These are phyloP conservation scores for Bombus superbus DNA, from an alignment of 1,140 invertebrate genomes.

Conservation along the genomic window DNA sequence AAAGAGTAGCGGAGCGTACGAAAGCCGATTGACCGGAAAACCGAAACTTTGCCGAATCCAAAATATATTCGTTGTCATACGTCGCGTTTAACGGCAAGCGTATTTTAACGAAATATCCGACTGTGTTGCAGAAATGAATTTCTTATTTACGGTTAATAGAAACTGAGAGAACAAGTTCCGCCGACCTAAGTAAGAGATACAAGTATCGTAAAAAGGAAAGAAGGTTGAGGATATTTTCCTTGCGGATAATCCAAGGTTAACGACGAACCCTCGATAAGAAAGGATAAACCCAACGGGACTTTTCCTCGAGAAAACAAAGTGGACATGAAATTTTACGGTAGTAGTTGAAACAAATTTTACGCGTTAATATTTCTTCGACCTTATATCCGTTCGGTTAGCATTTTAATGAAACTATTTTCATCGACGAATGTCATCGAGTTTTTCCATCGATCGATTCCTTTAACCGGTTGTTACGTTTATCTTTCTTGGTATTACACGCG, in stretches of 20 bases:
- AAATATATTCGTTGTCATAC: background rate
- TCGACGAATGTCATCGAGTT: background rate
- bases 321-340: background rate
- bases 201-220: background rate
- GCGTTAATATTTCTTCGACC: background rate
- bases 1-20: background rate
- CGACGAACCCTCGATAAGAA: conserved; percentile 21
- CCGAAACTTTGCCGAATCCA: background rate
- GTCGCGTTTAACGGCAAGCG: too few species aligned
- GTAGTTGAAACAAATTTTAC: background rate
- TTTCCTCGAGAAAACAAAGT: conserved; percentile 19
- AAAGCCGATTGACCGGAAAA: background rate
- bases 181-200: background rate
- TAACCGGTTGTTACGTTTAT: background rate
- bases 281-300: conserved; percentile 11
- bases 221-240: background rate
- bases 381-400: background rate
- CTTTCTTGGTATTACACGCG: background rate
- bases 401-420: background rate
- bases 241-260: conserved; percentile 22
- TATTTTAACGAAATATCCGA: background rate
- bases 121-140: background rate
- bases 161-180: background rate
- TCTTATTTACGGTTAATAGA: background rate
- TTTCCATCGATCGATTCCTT: background rate